phyloP scores from a whole-genome alignment of 1,140 invertebrate genomes.

The Venturia canescens region DNA sequence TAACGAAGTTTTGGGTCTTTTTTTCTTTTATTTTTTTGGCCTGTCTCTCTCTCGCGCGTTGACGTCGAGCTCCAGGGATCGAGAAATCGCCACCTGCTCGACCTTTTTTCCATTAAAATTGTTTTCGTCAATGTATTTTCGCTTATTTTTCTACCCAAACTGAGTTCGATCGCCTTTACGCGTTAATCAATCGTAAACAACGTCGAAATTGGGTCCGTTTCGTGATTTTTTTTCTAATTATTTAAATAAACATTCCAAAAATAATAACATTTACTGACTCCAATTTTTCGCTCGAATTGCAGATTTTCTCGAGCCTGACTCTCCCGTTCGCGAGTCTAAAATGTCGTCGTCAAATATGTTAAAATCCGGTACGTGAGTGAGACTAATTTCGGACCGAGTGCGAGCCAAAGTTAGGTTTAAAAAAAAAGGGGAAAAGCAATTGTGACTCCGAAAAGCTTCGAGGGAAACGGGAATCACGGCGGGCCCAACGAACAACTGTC shows the following conservation, averaged over 20 bases:
- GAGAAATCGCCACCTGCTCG: slow-evolving; percentile 9
- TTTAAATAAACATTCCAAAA: background rate
- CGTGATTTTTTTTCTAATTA: too few relatives aligned
- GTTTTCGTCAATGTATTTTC: background rate
- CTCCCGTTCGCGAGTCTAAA: background rate
- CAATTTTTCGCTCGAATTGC: background rate
- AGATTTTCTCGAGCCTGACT: background rate
- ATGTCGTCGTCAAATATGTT: slow-evolving; percentile 25
- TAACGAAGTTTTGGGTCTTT: slow-evolving; percentile 70
- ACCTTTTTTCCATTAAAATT: background rate
- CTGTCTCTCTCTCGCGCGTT: slow-evolving; percentile 16
- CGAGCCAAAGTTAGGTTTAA: background rate
- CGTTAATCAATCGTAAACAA: background rate
- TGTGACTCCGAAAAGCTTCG: slow-evolving; percentile 6
- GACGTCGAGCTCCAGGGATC: slow-evolving; percentile 32
- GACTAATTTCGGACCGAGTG: background rate
- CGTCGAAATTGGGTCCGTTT: background rate
- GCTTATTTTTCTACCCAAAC: background rate
- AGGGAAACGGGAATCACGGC: slow-evolving; percentile 33
- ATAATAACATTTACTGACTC: background rate
- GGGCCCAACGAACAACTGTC: slow-evolving; percentile 16
- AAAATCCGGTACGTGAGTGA: slow-evolving; percentile 40
- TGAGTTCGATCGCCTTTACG: background rate
- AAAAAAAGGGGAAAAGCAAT: background rate
- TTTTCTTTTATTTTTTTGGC: background rate